Evolutionary conservation across 2,797 vertebrate species (phyloP).

Genomic region (Oceanodroma leucorhoa): DNA sequence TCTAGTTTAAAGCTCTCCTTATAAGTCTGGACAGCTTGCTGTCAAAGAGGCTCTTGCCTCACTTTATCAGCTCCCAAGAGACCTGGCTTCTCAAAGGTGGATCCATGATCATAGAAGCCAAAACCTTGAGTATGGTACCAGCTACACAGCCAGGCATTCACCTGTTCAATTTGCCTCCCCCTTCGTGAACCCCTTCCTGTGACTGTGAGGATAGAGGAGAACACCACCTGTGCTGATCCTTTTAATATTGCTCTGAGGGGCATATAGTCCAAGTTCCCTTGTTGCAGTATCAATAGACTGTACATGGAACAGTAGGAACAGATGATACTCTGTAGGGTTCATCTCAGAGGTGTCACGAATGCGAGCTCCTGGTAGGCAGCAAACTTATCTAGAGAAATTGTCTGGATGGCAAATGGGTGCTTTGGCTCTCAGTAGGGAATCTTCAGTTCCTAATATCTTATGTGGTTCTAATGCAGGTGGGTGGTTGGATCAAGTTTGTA

Average conservation of each 20-base stretch:
- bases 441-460: background rate
- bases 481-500: background rate
- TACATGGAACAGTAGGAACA: too few species aligned
- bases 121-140: background rate
- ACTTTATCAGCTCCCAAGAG: background rate
- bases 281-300: background rate
- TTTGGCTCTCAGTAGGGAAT: background rate
- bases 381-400: background rate
- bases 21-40: background rate
- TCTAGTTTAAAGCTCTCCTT: background rate
- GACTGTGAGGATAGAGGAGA: background rate
- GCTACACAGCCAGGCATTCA: background rate
- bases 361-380: background rate
- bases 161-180: background rate
- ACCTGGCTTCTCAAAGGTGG: background rate
- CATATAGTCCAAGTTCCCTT: background rate
- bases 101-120: background rate
- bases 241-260: background rate
- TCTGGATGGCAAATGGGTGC: background rate
- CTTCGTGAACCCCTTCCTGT: background rate
- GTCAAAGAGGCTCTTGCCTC: background rate
- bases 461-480: background rate
- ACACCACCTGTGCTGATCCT: background rate
- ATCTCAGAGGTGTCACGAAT: background rate
- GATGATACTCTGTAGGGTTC: background rate